Percentiles rank a stretch among this genome's conserved stretches.
phyloP scores from a whole-genome alignment of 2,888 invertebrate species.

The Chrysomela aeneicollis region DNA sequence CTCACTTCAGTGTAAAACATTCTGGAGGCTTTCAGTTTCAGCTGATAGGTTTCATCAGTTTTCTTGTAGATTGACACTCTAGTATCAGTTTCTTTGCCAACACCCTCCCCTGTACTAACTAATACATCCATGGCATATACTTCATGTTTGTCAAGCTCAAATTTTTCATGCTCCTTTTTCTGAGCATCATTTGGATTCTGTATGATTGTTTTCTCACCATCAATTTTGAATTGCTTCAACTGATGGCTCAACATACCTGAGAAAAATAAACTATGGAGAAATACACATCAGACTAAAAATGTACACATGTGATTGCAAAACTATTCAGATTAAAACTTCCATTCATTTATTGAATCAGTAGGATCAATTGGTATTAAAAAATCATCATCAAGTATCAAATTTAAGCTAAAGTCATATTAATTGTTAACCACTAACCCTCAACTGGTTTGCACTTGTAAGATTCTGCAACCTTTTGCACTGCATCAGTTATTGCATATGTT shows the following conservation, averaged over 20 bases:
- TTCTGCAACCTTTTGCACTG: constrained; percentile 91
- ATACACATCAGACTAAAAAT: constrained; percentile 13
- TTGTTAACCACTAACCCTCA: constrained; percentile 67
- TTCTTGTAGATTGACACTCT: constrained; percentile 98
- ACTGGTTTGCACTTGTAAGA: constrained; percentile 96
- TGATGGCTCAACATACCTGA: constrained; percentile 87
- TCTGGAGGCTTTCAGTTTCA: constrained; percentile 96
- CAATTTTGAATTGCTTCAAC: constrained; percentile 94
- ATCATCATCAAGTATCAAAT: constrained; percentile 26
- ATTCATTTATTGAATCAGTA: constrained; percentile 38
- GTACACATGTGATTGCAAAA: neutral
- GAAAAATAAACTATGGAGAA: neutral
- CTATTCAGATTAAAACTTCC: constrained; percentile 17
- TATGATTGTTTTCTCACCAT: constrained; percentile 97
- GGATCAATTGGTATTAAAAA: constrained; percentile 50
- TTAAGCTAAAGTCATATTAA: neutral
- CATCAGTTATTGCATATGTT: constrained; percentile 90
- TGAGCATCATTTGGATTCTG: constrained; percentile 98
- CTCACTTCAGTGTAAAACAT: constrained; percentile 84
- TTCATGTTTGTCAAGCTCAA: constrained; percentile 94
- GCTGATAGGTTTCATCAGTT: constrained; percentile 95
- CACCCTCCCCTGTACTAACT: constrained; percentile 79
- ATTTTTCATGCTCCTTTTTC: constrained; percentile 96
- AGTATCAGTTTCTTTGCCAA: constrained; percentile 92
- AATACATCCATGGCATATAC: constrained; percentile 96